phyloP scores from a whole-genome alignment of 37 sponge, comb jelly and placozoan species.

The Eunapius fragilis region DNA sequence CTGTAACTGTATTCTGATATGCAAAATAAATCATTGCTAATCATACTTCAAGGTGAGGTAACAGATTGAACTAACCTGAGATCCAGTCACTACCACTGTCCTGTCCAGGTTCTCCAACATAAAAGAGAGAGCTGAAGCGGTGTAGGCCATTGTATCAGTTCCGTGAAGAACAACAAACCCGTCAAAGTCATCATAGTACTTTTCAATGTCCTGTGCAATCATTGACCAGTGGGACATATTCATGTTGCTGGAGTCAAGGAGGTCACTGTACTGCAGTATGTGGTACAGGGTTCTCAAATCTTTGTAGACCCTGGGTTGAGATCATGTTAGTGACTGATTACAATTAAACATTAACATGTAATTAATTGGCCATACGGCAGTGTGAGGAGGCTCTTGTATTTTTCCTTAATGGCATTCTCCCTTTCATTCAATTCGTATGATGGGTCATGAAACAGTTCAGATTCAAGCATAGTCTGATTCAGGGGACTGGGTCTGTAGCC shows the following conservation, averaged over 20 bases:
- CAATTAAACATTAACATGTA: neutral
- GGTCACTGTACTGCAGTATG: constrained; percentile 67
- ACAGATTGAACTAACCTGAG: constrained; percentile 53
- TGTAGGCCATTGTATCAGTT: constrained; percentile 95
- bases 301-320: neutral
- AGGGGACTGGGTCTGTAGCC: neutral
- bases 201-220: constrained; percentile 63
- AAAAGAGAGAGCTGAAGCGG: constrained; percentile 92
- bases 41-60: no score
- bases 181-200: constrained; percentile 71
- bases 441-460: neutral
- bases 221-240: constrained; percentile 80
- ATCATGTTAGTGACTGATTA: neutral
- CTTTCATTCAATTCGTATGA: neutral
- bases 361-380: neutral
- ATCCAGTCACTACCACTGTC: constrained; percentile 86
- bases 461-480: neutral
- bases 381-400: neutral
- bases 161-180: constrained; percentile 93
- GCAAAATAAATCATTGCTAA: no score
- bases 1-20: neutral
- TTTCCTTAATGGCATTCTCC: neutral
- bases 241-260: constrained; percentile 91
- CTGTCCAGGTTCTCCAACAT: constrained; percentile 93
- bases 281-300: constrained; percentile 34